phyloP scores from a whole-genome alignment of 2,113 vertebrate genomes.

The Pleuronectes platessa region DNA sequence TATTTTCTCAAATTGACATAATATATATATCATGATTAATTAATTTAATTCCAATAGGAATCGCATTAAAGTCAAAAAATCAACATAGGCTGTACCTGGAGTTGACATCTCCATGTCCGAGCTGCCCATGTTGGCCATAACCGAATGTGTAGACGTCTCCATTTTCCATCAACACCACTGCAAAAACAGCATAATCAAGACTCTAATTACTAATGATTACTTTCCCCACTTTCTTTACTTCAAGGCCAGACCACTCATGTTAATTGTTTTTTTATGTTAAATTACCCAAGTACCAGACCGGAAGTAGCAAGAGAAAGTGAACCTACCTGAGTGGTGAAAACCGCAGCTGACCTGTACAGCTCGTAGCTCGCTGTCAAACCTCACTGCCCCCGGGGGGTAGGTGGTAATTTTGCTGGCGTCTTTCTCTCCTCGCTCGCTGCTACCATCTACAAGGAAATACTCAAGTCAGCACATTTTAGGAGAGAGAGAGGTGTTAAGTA shows the following conservation, averaged over 20 bases:
- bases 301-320: background rate
- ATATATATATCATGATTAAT: background rate
- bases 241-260: background rate
- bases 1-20: background rate
- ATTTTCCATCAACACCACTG: constrained; percentile 98
- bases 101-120: constrained; percentile 97
- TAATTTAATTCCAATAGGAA: background rate
- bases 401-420: constrained; percentile 99
- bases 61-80: background rate
- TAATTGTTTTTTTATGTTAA: background rate
- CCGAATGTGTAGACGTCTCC: constrained; percentile 98
- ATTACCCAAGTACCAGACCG: background rate
- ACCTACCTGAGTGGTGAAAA: constrained; percentile 97
- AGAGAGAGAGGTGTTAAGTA: constrained; percentile 22
- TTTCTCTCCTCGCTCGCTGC: constrained; percentile 96
- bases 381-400: constrained; percentile 93
- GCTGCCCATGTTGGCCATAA: constrained; percentile 97
- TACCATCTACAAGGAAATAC: constrained; percentile 87
- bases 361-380: constrained; percentile 93
- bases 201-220: background rate
- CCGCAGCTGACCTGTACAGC: constrained; percentile 98
- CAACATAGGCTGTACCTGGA: constrained; percentile 86
- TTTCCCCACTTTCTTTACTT: background rate
- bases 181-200: constrained; percentile 19
- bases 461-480: constrained; percentile 41